Conservation (phyloP, 2,113 vertebrate genomes). For the Motacilla alba region DNA sequence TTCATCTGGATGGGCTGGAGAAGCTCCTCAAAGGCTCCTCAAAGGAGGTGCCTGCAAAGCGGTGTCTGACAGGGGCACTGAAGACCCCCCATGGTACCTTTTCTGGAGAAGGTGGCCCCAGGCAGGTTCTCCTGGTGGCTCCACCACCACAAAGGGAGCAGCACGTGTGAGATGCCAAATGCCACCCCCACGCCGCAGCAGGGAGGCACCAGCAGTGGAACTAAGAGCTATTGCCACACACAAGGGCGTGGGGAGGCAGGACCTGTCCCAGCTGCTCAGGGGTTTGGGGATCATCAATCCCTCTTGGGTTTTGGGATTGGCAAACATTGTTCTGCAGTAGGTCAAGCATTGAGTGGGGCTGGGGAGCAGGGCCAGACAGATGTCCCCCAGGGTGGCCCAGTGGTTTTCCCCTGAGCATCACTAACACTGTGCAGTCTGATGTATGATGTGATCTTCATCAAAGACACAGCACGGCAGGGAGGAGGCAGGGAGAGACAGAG, state of each 20-base stretch:
- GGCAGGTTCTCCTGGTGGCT: not conserved
- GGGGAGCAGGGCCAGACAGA: not conserved
- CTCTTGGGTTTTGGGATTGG: not conserved
- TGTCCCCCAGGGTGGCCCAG: not conserved
- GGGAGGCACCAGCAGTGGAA: not conserved
- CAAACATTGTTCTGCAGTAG: not conserved
- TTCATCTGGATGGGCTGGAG: not conserved
- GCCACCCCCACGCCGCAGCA: fast-evolving
- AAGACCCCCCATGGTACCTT: fast-evolving
- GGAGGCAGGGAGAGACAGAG: not conserved
- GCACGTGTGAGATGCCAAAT: fast-evolving
- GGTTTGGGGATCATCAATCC: too few species aligned
- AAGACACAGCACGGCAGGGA: not conserved
- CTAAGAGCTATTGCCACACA: not conserved
- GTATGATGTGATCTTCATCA: not conserved
- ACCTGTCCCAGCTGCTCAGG: not conserved
- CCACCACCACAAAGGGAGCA: fast-evolving
- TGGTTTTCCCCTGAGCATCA: not conserved
- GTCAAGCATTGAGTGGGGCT: not conserved
- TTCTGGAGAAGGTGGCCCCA: not conserved
- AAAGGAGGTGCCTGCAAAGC: not conserved
- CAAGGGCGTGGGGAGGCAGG: fast-evolving
- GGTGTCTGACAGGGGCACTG: not conserved
- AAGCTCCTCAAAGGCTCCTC: not conserved
- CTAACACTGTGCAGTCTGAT: not conserved